These are phyloP conservation scores for Maniola jurtina DNA, from an alignment of 1,140 invertebrate species.

Conservation along the genomic window DNA sequence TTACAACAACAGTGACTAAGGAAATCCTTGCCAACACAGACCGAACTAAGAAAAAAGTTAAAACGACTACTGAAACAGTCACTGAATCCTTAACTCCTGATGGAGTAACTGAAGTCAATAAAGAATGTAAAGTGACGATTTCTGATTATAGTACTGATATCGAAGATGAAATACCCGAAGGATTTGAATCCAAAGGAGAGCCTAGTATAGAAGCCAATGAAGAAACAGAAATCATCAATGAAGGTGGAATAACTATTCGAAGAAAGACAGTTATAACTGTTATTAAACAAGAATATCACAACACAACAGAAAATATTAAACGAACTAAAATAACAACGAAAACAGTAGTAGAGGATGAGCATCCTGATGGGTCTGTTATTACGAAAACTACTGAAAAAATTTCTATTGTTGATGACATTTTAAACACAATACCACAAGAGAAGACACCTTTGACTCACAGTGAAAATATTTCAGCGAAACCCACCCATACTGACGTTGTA, in stretches of 20 bases:
- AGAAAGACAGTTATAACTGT: constrained; percentile 62
- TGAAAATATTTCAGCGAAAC: neutral
- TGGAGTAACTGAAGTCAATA: constrained; percentile 69
- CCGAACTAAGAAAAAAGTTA: constrained; percentile 63
- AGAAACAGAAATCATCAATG: constrained; percentile 47
- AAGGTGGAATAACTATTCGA: constrained; percentile 52
- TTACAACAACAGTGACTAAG: constrained; percentile 67
- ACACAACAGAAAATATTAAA: constrained; percentile 43
- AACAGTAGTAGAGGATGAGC: constrained; percentile 65
- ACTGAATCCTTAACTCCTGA: constrained; percentile 65
- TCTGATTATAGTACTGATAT: constrained; percentile 51
- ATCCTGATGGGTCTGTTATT: constrained; percentile 67
- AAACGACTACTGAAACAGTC: constrained; percentile 67
- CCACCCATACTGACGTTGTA: neutral
- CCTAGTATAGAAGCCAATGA: constrained; percentile 51
- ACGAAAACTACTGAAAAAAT: constrained; percentile 66
- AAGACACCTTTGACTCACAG: neutral
- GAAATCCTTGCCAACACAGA: constrained; percentile 60
- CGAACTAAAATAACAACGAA: constrained; percentile 62
- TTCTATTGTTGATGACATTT: constrained; percentile 46
- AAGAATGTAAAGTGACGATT: constrained; percentile 68
- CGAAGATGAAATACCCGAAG: constrained; percentile 51
- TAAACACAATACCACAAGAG: neutral
- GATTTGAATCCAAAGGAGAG: constrained; percentile 48
- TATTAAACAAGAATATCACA: constrained; percentile 51